phyloP scores from a whole-genome alignment of 2,113 vertebrate genomes.

The Oenanthe melanoleuca region DNA sequence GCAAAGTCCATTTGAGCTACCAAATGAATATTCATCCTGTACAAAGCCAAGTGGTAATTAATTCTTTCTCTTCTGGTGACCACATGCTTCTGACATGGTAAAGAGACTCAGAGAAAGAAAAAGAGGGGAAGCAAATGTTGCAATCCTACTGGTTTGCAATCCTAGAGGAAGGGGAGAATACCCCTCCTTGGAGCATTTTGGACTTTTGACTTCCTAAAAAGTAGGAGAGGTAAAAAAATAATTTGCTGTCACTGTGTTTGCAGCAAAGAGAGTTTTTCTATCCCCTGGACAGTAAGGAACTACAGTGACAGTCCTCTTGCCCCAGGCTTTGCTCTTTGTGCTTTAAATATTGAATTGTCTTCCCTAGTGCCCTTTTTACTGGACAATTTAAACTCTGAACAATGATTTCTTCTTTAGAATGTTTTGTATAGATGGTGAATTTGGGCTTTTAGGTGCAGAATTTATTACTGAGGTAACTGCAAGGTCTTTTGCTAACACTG shows the following conservation, averaged over 20 bases:
- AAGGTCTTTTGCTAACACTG: neutral
- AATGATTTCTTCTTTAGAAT: neutral
- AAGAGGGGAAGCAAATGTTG: neutral
- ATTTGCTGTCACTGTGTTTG: neutral
- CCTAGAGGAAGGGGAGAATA: neutral
- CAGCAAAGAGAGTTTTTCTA: neutral
- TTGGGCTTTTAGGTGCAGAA: neutral
- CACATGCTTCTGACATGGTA: neutral
- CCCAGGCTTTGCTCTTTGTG: neutral
- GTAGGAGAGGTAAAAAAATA: fast-evolving
- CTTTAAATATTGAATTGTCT: neutral
- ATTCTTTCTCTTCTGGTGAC: slow-evolving; percentile 15
- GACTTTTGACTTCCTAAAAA: neutral
- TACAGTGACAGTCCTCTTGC: neutral
- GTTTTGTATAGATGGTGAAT: neutral
- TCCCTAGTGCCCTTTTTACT: neutral
- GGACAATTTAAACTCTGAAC: neutral
- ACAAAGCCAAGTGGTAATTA: neutral
- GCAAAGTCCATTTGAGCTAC: slow-evolving; percentile 19
- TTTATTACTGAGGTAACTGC: neutral
- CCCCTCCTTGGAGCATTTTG: neutral
- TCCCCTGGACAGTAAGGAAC: neutral
- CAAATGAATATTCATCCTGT: slow-evolving; percentile 23
- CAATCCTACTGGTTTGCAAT: neutral
- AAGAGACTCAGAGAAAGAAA: neutral